These are phyloP conservation scores for Agrotis puta DNA, from an alignment of 2,888 invertebrate species.

Conservation along the genomic window DNA sequence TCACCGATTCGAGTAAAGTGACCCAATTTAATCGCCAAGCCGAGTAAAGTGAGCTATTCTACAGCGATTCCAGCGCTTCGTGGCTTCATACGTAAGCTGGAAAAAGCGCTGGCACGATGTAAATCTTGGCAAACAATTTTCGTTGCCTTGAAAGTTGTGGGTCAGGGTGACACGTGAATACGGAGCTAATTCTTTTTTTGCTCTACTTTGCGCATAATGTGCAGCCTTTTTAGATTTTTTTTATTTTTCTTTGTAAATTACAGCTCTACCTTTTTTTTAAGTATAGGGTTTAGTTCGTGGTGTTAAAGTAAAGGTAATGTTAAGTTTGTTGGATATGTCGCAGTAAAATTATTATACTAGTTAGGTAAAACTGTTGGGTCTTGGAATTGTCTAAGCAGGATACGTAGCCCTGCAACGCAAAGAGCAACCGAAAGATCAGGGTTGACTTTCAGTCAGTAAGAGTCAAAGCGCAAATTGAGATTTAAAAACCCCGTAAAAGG, in stretches of 20 bases:
- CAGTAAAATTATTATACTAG: too few species aligned
- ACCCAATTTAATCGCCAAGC: constrained; percentile 59
- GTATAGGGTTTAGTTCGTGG: constrained; percentile 13
- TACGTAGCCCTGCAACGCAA: too few species aligned
- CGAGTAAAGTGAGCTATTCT: constrained; percentile 58
- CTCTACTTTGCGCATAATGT: constrained; percentile 63
- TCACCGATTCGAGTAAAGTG: constrained; percentile 56
- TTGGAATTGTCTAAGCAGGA: too few species aligned
- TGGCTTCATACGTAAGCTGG: constrained; percentile 53
- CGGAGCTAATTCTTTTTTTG: constrained; percentile 65
- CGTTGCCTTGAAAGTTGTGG: constrained; percentile 77
- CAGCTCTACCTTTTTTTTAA: constrained; percentile 26
- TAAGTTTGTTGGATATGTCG: neutral
- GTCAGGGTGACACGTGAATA: constrained; percentile 75
- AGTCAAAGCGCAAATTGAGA: neutral
- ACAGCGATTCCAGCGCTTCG: constrained; percentile 47
- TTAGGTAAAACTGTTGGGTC: too few species aligned
- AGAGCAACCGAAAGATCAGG: too few species aligned
- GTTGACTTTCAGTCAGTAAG: too few species aligned
- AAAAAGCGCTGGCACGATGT: constrained; percentile 58
- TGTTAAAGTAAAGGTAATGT: constrained; percentile 7
- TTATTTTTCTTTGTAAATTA: constrained; percentile 30
- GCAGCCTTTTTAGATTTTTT: constrained; percentile 63
- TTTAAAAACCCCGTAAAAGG: neutral
- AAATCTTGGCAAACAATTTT: constrained; percentile 72